Base-by-base conservation (phyloP, 2,888 invertebrate genomes). In the Polydrusus cervinus region DNA sequence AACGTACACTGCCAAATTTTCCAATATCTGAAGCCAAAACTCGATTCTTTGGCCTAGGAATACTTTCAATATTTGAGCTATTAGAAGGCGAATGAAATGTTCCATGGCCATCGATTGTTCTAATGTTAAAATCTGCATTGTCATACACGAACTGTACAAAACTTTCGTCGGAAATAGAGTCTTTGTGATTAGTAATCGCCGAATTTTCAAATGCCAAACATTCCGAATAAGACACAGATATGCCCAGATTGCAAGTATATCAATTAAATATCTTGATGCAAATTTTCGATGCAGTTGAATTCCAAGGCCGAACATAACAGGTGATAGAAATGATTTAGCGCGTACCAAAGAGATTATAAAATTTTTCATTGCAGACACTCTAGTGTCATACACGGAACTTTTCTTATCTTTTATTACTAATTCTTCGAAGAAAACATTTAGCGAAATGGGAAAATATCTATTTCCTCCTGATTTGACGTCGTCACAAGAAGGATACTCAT, bases 241-340 rank as follows among this genome's bases (percentile, higher is more conserved):
- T 11, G 3, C 45, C 45, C 7, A 38, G 43, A 38, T 18, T 61
- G 61, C n/a, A 61, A 61, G 16, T 61, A 38, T 9, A 40, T 38
- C 61, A 16, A 61, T 38, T 38, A 61, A 38, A 61, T 61, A 61
- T 61, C 30, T 57, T 34, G 30, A 57, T 5, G 10, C 30, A 57
- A 11, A 57, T 57, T 57, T 61, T 8, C 61, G 13, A 61, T 61
- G 61, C 3, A 61, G 61, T 11, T 61, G 61, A 14, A 61, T 16
- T 38, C 14, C 61, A 40, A 61, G 14, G 3, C 61, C 61, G n/a
- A 61, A 61, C 61, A 61, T 61, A 14, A 61, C 40, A 61, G 38
- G 40, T 14, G 61, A 61, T 2, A 38, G 14, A 61, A 61, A 40
- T 6, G 40, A 61, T 40, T 61, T 61, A 38, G 11, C 61, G 13